phyloP scores from a whole-genome alignment of 1,140 invertebrate species.

The Cotesia typhae region DNA sequence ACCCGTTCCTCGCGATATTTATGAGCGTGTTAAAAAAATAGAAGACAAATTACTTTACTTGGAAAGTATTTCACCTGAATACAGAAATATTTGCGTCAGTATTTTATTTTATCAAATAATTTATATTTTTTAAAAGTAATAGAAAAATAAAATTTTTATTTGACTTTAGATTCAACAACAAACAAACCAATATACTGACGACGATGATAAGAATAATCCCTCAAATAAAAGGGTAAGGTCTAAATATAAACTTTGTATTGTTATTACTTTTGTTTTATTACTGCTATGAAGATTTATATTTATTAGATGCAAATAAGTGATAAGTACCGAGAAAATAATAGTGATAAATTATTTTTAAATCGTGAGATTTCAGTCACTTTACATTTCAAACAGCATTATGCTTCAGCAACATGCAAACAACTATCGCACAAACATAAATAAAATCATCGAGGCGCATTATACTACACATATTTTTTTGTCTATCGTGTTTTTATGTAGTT shows the following conservation, averaged over 20 bases:
- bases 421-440: neutral
- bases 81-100: slow-evolving; percentile 72
- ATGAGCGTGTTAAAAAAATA: slow-evolving; percentile 71
- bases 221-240: too few relatives aligned
- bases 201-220: slow-evolving; percentile 9
- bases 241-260: too few relatives aligned
- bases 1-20: slow-evolving; percentile 69
- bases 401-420: slow-evolving; percentile 27
- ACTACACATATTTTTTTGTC: slow-evolving; percentile 7
- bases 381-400: slow-evolving; percentile 25
- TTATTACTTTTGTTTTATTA: neutral
- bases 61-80: slow-evolving; percentile 77
- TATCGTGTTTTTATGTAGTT: slow-evolving; percentile 22
- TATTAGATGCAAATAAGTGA: neutral
- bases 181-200: neutral
- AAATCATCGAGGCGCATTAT: slow-evolving; percentile 14
- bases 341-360: slow-evolving; percentile 14
- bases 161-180: slow-evolving; percentile 15
- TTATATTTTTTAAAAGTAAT: neutral
- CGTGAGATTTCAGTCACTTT: slow-evolving; percentile 23
- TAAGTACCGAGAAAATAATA: neutral
- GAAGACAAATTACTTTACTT: slow-evolving; percentile 74
- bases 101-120: slow-evolving; percentile 1
- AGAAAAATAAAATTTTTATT: neutral
- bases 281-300: neutral